A percentile compares a stretch with the other conserved stretches of the same genome.
phyloP scores from a whole-genome alignment of 2,888 invertebrate species.

The Eupithecia exiguata region DNA sequence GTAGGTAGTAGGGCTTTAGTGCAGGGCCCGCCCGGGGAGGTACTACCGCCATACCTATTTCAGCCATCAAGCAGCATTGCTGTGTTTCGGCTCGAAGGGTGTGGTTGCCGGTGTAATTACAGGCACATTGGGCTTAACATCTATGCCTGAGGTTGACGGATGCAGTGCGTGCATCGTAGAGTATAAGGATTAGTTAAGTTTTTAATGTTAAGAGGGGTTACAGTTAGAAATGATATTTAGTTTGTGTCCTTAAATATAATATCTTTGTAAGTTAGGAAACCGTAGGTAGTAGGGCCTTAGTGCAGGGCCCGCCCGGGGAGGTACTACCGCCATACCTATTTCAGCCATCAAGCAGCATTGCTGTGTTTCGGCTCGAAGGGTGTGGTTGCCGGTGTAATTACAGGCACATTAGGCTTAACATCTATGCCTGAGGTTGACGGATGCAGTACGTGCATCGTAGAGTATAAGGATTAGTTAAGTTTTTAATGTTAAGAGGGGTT shows the following conservation, averaged over 20 bases:
- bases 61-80: neutral
- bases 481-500: too few species aligned
- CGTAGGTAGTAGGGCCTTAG: neutral
- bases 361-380: neutral
- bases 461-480: neutral
- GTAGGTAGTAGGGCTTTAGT: neutral
- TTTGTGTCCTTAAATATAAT: neutral
- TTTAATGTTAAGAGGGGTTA: too few species aligned
- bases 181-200: neutral
- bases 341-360: conserved; percentile 2
- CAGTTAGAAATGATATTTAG: too few species aligned
- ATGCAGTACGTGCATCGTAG: neutral
- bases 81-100: conserved; percentile 8
- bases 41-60: conserved; percentile 11
- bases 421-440: neutral
- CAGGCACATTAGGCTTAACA: conserved; percentile 3
- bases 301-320: neutral
- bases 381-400: conserved; percentile 10
- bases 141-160: neutral
- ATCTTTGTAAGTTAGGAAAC: neutral
- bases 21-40: neutral
- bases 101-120: conserved; percentile 7
- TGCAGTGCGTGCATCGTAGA: neutral
- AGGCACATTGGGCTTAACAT: neutral
- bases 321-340: conserved; percentile 14